Evolutionary conservation across 2,888 invertebrate species (phyloP), one percentile per base, ranked within the genome.

Genomic region (Phasia obesa): DNA sequence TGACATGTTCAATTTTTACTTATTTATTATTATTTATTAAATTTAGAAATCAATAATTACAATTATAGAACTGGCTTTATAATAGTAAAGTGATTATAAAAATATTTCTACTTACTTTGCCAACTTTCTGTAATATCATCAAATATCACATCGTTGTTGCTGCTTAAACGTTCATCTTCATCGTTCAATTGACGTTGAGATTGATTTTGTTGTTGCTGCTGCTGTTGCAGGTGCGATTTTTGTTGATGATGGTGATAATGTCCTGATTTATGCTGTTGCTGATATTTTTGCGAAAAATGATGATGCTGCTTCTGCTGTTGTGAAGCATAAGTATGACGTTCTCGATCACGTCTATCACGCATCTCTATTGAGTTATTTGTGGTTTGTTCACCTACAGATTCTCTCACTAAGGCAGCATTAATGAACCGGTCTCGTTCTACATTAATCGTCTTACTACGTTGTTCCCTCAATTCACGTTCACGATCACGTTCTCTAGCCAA

Each of bases 121-220:
- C 96, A 96, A 88, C 94, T 95, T 87, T 97, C 97, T 85, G 95
- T 95, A 83, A 95, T 95, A 90, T 97, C 97, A 89, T 97, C 97
- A 88, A 97, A 97, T 67, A 96, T 96, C 86, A 96, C 96, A 62
- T 96, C 95, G 90, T 95, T 96, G 21, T 94, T 95, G 83, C 94
- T 94, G 79, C 94, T 94, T 60, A 93, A 93, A 3, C 75, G 93
- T 93, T 87, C 93, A 51, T 71, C 81, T 93, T 87, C 93, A 51
- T 71, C 81, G 77, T 51, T 79, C 84, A 69, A 53, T 55, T 78
- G 76, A 62, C 85, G 86, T 67, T 86, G 86, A 62, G 85, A 51
- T 19, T 87, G 86, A 73, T 82, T 67, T 21, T 84, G 86, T 19
- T 86, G 86, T n/a, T 78, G 73, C 2, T 80, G 80, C 19, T 62